Evolutionary conservation across 2,113 vertebrate species (phyloP).

Genomic region (Nesogale talazaci): DNA sequence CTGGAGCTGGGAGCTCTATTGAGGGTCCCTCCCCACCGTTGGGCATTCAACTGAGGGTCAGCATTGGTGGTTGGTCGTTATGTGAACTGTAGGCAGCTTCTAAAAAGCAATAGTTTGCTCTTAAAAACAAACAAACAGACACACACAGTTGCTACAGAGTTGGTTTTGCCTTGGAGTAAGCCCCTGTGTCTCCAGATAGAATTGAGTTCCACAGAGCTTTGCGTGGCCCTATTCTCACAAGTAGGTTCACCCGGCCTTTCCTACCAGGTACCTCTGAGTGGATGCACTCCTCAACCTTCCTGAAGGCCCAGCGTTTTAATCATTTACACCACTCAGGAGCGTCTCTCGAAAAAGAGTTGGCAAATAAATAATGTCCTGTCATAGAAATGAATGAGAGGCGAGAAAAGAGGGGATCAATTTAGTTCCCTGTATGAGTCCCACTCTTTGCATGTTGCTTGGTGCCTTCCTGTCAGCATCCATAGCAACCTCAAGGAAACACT

Average conservation of each 20-base stretch:
- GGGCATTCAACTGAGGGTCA: neutral
- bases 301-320: neutral
- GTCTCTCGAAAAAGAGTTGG: neutral
- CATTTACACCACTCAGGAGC: neutral
- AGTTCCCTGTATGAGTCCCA: neutral
- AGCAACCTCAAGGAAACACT: too few species aligned
- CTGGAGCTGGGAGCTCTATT: accelerated
- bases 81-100: neutral
- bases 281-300: too few species aligned
- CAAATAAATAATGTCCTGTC: neutral
- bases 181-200: neutral
- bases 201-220: neutral
- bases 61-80: neutral
- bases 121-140: neutral
- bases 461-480: too few species aligned
- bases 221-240: neutral
- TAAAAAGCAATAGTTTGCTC: conserved; percentile 13
- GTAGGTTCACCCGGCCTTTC: neutral
- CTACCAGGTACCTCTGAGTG: neutral
- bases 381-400: accelerated
- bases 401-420: neutral
- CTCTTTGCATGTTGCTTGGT: neutral
- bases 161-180: neutral
- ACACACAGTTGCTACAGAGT: neutral
- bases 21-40: neutral